Evolutionary conservation across 2,888 invertebrate species (phyloP).

Genomic region (Tenthredo scrophulariae): DNA sequence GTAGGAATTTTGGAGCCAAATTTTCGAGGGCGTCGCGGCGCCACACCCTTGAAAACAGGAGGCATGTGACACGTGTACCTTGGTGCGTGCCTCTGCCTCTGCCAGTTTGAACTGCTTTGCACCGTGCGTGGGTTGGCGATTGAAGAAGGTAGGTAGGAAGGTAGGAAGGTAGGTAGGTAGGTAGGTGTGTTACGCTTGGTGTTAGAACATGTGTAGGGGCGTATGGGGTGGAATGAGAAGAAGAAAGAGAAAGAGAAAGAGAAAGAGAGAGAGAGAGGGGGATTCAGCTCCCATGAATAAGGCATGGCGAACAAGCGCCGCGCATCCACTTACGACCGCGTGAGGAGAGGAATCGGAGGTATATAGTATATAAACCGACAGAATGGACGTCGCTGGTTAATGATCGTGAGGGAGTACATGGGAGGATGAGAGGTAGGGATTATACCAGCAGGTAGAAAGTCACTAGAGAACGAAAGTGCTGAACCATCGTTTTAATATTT

Average conservation of each 20-base stretch:
- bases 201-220: slow-evolving; percentile 53
- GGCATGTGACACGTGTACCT: slow-evolving; percentile 52
- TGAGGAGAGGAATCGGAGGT: slow-evolving; percentile 48
- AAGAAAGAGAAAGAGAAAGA: not conserved
- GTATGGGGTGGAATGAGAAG: slow-evolving; percentile 38
- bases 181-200: slow-evolving; percentile 53
- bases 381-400: slow-evolving; percentile 54
- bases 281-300: slow-evolving; percentile 35
- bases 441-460: slow-evolving; percentile 49
- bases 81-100: slow-evolving; percentile 18
- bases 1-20: slow-evolving; percentile 19
- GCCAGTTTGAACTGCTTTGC: not conserved
- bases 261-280: not conserved
- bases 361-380: slow-evolving; percentile 51
- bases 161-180: slow-evolving; percentile 44
- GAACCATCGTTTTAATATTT: slow-evolving; percentile 67
- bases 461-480: slow-evolving; percentile 61
- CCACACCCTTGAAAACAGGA: slow-evolving; percentile 52
- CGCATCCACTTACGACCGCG: slow-evolving; percentile 45
- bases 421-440: slow-evolving; percentile 34
- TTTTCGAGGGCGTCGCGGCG: slow-evolving; percentile 46
- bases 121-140: slow-evolving; percentile 42
- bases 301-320: slow-evolving; percentile 49
- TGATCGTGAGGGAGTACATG: slow-evolving; percentile 49
- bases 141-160: slow-evolving; percentile 41